Evolutionary conservation across 2,888 invertebrate species (phyloP).

Genomic region (Sialis lutaria): DNA sequence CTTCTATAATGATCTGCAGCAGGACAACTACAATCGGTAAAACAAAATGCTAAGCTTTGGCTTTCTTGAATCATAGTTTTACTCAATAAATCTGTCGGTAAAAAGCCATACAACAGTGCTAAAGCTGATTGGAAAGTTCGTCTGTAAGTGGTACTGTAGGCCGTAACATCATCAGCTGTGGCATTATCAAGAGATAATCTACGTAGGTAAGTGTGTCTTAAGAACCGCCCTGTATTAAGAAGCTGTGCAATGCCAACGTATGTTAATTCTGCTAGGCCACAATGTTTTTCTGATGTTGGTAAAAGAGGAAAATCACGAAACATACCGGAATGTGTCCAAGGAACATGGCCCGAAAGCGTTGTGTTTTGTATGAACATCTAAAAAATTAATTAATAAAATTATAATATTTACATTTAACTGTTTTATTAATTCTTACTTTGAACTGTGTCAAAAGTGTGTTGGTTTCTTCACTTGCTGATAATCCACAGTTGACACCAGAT

Average conservation of each 20-base stretch:
- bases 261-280: constrained; percentile 75
- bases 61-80: constrained; percentile 54
- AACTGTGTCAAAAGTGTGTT: constrained; percentile 20
- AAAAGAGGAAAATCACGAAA: constrained; percentile 72
- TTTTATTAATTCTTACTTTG: constrained; percentile 16
- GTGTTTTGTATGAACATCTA: constrained; percentile 38
- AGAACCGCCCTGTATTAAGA: constrained; percentile 53
- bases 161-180: constrained; percentile 39
- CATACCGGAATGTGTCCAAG: constrained; percentile 63
- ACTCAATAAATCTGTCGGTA: constrained; percentile 45
- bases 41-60: constrained; percentile 71
- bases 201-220: constrained; percentile 39
- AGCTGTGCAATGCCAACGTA: constrained; percentile 68
- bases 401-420: constrained; percentile 18
- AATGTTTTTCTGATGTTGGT: constrained; percentile 46
- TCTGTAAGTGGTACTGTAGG: constrained; percentile 69
- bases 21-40: constrained; percentile 67
- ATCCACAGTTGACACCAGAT: constrained; percentile 59
- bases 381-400: constrained; percentile 15
- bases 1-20: constrained; percentile 42
- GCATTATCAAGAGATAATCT: constrained; percentile 26
- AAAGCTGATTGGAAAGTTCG: constrained; percentile 84
- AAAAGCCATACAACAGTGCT: constrained; percentile 55
- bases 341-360: constrained; percentile 37
- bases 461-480: constrained; percentile 12